Percentiles rank a stretch among this genome's conserved stretches.
phyloP scores from a whole-genome alignment of 2,113 vertebrate genomes.

The Petromus typicus region DNA sequence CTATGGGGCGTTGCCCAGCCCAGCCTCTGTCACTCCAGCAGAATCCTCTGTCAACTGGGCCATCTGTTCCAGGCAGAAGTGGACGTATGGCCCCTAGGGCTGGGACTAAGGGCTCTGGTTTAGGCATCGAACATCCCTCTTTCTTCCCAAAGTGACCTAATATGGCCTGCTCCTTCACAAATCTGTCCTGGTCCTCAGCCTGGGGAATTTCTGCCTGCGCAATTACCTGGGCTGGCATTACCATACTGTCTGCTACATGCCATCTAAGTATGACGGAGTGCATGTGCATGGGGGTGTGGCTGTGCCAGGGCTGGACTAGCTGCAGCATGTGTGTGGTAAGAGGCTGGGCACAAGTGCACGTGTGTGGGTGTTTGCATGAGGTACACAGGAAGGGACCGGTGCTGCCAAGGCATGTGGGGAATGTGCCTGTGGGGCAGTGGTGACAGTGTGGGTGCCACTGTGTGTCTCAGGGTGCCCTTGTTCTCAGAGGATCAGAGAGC shows the following conservation, averaged over 20 bases:
- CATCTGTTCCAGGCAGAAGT: background rate
- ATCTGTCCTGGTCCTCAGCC: background rate
- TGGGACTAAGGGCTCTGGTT: background rate
- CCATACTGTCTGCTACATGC: background rate
- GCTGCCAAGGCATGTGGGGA: background rate
- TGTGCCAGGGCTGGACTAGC: too few relatives aligned
- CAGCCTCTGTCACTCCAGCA: background rate
- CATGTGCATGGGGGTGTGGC: too few relatives aligned
- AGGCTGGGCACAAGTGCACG: too few relatives aligned
- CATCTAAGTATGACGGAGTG: fast-evolving
- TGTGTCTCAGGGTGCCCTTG: too few relatives aligned
- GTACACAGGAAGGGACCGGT: background rate
- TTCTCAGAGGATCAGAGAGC: too few relatives aligned
- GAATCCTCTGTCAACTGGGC: background rate
- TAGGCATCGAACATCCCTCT: background rate
- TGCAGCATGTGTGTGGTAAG: background rate
- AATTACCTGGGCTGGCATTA: background rate
- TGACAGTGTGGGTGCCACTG: background rate
- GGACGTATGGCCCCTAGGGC: background rate
- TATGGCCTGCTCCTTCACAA: background rate
- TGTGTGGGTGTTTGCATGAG: background rate
- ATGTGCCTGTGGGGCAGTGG: background rate
- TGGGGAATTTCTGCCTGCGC: background rate
- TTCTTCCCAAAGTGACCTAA: background rate
- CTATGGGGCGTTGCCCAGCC: background rate